Conservation (phyloP, 2,888 invertebrate genomes). For the Cephus nigrinus region DNA sequence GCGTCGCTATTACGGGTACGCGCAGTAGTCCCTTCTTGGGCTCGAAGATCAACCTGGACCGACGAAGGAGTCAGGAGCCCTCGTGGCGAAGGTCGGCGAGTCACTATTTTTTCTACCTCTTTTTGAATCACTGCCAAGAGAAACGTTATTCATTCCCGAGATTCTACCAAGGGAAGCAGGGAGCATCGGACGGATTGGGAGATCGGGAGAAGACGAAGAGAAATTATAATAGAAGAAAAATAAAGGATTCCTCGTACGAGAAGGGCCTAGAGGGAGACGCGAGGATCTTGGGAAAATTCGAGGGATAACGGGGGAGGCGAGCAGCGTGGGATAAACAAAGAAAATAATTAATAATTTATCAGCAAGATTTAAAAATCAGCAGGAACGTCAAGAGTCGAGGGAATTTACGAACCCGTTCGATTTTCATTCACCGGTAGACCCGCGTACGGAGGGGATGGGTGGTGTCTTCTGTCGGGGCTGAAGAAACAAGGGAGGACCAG, state of each 20-base stretch:
- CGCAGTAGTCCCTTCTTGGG: not conserved
- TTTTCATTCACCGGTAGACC: not conserved
- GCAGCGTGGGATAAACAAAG: not conserved
- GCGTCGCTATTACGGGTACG: not conserved
- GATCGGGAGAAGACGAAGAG: not conserved
- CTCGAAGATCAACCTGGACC: not conserved
- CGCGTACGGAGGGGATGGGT: not conserved
- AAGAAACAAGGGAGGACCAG: not conserved
- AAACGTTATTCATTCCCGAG: not conserved
- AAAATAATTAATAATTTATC: not conserved
- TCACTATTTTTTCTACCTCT: not conserved
- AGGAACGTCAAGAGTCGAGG: not conserved
- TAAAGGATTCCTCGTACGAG: not conserved
- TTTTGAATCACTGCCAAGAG: not conserved
- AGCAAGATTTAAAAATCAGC: not conserved
- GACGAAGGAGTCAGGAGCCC: not conserved
- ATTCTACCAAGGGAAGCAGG: not conserved
- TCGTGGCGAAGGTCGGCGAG: not conserved
- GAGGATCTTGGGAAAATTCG: not conserved
- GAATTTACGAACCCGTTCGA: not conserved
- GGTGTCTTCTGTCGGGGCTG: not conserved
- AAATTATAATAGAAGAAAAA: not conserved
- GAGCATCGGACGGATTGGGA: not conserved
- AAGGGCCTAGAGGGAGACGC: not conserved
- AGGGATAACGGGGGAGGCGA: not conserved